Conservation (phyloP, 2,888 invertebrate genomes). For the Hipparchia sbordonii region DNA sequence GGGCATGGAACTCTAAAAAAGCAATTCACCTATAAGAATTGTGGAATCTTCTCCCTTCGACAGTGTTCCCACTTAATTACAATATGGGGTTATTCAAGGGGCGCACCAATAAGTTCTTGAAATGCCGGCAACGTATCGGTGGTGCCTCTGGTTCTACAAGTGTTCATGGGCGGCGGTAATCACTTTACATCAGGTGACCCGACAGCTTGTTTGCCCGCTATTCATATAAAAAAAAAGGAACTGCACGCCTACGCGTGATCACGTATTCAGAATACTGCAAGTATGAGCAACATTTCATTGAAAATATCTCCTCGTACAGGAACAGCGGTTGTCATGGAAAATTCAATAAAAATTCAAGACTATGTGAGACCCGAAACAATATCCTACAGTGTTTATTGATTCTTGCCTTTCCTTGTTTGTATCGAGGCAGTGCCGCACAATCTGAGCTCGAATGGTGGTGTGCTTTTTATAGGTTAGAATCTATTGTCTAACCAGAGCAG, state of each 20-base stretch:
- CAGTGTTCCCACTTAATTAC: too few species aligned
- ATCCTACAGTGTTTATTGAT: conserved; percentile 47
- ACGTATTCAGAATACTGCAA: background rate
- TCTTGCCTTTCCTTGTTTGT: conserved; percentile 31
- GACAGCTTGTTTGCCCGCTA: too few species aligned
- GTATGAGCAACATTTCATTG: background rate
- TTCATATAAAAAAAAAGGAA: too few species aligned
- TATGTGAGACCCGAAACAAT: conserved; percentile 45
- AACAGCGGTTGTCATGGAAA: conserved; percentile 29
- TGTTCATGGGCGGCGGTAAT: too few species aligned
- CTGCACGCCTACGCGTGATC: background rate
- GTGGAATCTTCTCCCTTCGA: too few species aligned
- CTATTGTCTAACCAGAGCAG: background rate
- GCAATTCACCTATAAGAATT: background rate
- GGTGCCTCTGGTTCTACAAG: too few species aligned
- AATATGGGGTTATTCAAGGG: too few species aligned
- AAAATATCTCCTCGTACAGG: conserved; percentile 2
- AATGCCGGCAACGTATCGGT: too few species aligned
- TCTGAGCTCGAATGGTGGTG: background rate
- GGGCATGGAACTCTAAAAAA: background rate
- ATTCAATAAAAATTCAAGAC: conserved; percentile 46
- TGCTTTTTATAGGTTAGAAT: background rate
- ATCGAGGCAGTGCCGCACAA: conserved; percentile 6
- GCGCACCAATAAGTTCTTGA: too few species aligned
- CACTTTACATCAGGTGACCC: too few species aligned